These are phyloP conservation scores for Nineta flava DNA, from an alignment of 2,888 invertebrate genomes.

Conservation along the genomic window DNA sequence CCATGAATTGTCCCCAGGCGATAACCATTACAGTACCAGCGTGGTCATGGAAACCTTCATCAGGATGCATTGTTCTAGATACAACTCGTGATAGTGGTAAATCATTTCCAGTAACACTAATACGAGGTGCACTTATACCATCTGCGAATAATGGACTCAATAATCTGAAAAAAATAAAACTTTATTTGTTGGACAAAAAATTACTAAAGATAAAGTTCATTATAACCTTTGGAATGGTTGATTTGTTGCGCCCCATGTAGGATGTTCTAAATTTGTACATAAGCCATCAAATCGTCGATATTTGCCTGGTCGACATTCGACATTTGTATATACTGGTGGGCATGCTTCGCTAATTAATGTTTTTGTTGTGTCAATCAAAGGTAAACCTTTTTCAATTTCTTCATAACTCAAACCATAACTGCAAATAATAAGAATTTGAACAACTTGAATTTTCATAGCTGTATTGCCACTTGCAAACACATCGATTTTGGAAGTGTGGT, in stretches of 20 bases:
- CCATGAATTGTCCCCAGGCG: constrained; percentile 92
- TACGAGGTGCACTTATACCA: constrained; percentile 69
- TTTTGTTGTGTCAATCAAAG: constrained; percentile 74
- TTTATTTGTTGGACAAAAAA: not conserved
- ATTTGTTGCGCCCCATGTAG: constrained; percentile 77
- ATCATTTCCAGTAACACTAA: constrained; percentile 58
- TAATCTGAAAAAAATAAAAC: constrained; percentile 31
- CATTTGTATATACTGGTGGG: constrained; percentile 73
- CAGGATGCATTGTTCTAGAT: constrained; percentile 81
- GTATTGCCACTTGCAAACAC: too few species aligned
- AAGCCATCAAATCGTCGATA: constrained; percentile 76
- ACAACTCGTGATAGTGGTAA: constrained; percentile 71
- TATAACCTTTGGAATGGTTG: constrained; percentile 64
- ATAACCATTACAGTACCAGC: constrained; percentile 87
- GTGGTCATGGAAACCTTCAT: constrained; percentile 85
- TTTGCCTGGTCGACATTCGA: constrained; percentile 76
- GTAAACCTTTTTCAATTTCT: constrained; percentile 75
- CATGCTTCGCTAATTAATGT: constrained; percentile 75
- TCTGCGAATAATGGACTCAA: constrained; percentile 71
- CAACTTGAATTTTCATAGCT: not conserved
- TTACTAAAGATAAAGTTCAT: not conserved
- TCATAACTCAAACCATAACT: constrained; percentile 74
- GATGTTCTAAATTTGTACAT: constrained; percentile 76
- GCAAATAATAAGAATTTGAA: constrained; percentile 12
- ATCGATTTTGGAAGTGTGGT: too few species aligned